Evolutionary conservation across 2,797 vertebrate genomes (phyloP).

Genomic region (Morelia viridis): DNA sequence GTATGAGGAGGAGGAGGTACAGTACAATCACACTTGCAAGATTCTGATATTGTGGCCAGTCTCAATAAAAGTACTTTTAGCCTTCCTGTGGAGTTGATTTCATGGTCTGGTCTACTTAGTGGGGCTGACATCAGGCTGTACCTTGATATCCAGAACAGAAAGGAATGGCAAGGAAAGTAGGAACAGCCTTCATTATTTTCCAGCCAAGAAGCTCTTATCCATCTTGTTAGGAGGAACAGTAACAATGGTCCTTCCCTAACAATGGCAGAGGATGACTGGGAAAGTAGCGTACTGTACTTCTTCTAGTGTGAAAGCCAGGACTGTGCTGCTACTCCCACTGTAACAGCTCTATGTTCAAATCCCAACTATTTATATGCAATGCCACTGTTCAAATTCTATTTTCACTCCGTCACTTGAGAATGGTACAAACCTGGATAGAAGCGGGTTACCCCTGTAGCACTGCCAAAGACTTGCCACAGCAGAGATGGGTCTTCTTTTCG

Average conservation of each 20-base stretch:
- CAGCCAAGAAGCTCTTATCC: not conserved
- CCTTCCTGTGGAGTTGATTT: not conserved
- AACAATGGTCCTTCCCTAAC: not conserved
- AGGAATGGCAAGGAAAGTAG: not conserved
- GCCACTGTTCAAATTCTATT: not conserved
- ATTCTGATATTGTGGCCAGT: not conserved
- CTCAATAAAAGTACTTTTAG: not conserved
- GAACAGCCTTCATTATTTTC: not conserved
- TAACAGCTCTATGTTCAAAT: not conserved
- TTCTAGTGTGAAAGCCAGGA: not conserved
- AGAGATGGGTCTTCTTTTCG: conserved; percentile 90
- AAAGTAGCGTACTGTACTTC: not conserved
- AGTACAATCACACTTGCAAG: not conserved
- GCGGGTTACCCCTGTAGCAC: conserved; percentile 94
- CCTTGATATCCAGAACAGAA: not conserved
- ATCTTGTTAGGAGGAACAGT: not conserved
- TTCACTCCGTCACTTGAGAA: accelerated
- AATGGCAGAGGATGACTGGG: not conserved
- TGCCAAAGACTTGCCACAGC: conserved; percentile 98
- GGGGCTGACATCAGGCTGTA: not conserved
- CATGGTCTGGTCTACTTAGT: not conserved
- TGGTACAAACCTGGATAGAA: conserved; percentile 84
- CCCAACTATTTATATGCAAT: not conserved
- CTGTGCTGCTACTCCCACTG: not conserved
- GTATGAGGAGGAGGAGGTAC: not conserved